Conservation (phyloP, 2,797 vertebrate species). For the Fundulus diaphanus region DNA sequence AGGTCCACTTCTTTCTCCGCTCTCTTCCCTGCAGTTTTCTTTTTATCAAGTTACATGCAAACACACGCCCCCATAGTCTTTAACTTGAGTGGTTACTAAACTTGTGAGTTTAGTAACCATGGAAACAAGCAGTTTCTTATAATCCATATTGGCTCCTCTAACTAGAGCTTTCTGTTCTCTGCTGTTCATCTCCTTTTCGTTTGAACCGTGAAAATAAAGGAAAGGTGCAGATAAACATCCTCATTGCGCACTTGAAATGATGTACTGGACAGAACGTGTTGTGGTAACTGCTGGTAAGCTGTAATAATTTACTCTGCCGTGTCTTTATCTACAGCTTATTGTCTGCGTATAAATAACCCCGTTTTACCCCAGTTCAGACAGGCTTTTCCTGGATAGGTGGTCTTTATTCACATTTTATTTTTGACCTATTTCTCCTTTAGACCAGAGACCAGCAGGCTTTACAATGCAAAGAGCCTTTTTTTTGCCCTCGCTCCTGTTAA, state of each 20-base stretch:
- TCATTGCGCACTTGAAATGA: conserved; percentile 13
- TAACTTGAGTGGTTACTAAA: too few relatives aligned
- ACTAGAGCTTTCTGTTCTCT: conserved; percentile 46
- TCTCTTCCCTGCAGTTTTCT: neutral
- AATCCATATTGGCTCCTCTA: conserved; percentile 31
- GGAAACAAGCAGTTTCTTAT: conserved; percentile 50
- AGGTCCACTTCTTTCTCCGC: neutral
- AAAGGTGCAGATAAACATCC: neutral
- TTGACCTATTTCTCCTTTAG: conserved; percentile 11
- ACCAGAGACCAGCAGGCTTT: too few relatives aligned
- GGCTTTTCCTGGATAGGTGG: too few relatives aligned
- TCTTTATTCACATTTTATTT: conserved; percentile 13
- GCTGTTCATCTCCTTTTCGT: conserved; percentile 26
- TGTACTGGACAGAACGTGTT: neutral
- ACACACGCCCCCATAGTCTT: conserved; percentile 29
- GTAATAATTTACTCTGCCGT: too few relatives aligned
- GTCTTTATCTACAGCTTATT: too few relatives aligned
- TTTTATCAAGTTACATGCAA: conserved; percentile 10
- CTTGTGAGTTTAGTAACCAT: conserved; percentile 52
- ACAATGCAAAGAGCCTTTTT: too few relatives aligned
- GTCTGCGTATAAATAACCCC: conserved; percentile 2
- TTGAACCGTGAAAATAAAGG: conserved; percentile 13
- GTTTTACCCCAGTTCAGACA: conserved; percentile 33
- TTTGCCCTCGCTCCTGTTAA: too few relatives aligned
- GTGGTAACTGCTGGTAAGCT: neutral